A percentile compares a stretch with the other conserved stretches of the same genome.
Evolutionary conservation across 53 echinoderm and acorn worm species (phyloP).

Genomic region (Paelopatides confundens): DNA sequence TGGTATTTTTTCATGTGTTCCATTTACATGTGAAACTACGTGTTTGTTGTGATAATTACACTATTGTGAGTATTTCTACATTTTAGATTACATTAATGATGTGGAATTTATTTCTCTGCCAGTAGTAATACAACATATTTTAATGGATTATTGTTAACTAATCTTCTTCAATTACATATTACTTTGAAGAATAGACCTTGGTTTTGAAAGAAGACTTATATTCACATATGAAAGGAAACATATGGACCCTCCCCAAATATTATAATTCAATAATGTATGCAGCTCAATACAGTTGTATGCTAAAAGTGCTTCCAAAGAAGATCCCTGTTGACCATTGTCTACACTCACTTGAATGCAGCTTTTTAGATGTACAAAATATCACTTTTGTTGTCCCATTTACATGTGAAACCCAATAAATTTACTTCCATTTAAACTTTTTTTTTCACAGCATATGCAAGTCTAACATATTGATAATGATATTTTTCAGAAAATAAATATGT

Average conservation of each 20-base stretch:
- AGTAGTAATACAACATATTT: not conserved
- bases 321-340: no score
- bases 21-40: conserved; percentile 1
- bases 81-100: no score
- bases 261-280: not conserved
- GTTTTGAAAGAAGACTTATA: not conserved
- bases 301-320: no score
- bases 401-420: no score
- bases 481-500: no score
- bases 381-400: no score
- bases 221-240: not conserved
- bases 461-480: no score
- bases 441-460: no score
- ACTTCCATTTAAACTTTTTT: no score
- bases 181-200: not conserved
- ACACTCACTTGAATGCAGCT: no score
- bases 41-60: not conserved
- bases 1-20: not conserved
- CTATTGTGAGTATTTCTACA: not conserved
- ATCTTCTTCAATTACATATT: not conserved
- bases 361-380: no score
- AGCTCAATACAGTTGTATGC: not conserved
- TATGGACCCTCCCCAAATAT: not conserved
- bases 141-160: not conserved
- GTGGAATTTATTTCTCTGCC: not conserved